Conservation (phyloP, 1,140 invertebrate species). For the Polyergus mexicanus region DNA sequence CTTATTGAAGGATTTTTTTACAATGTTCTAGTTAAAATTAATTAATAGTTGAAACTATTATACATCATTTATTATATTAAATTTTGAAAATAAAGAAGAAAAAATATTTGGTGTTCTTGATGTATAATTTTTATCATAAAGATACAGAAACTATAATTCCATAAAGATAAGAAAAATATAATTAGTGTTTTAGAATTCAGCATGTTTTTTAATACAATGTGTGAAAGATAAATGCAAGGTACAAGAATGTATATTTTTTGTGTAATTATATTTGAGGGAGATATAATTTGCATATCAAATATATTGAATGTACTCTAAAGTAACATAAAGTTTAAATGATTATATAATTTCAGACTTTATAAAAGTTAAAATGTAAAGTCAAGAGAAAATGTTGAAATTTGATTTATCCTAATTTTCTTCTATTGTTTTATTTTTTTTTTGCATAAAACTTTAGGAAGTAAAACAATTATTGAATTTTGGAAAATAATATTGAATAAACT, state of each 20-base stretch:
- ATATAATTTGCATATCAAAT: not conserved
- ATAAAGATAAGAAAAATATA: not conserved
- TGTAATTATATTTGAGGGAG: not conserved
- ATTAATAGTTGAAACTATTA: conserved; percentile 22
- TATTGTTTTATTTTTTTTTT: not conserved
- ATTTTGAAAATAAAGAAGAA: not conserved
- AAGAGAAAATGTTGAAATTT: not conserved
- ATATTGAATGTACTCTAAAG: not conserved
- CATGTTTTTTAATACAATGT: not conserved
- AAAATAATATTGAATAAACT: not conserved
- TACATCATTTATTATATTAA: conserved; percentile 5
- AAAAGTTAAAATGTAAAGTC: not conserved
- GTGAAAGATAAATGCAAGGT: not conserved
- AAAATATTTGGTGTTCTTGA: not conserved
- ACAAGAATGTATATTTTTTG: not conserved
- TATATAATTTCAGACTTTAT: not conserved
- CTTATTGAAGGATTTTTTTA: not conserved
- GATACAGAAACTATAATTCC: not conserved
- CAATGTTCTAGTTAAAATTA: not conserved
- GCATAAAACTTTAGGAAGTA: not conserved
- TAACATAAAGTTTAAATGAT: not conserved
- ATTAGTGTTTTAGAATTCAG: conserved; percentile 1
- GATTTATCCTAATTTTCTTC: not conserved
- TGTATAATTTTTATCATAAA: not conserved
- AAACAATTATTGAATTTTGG: not conserved